phyloP scores from a whole-genome alignment of 2,888 invertebrate genomes.

The Nomada goodeniana region DNA sequence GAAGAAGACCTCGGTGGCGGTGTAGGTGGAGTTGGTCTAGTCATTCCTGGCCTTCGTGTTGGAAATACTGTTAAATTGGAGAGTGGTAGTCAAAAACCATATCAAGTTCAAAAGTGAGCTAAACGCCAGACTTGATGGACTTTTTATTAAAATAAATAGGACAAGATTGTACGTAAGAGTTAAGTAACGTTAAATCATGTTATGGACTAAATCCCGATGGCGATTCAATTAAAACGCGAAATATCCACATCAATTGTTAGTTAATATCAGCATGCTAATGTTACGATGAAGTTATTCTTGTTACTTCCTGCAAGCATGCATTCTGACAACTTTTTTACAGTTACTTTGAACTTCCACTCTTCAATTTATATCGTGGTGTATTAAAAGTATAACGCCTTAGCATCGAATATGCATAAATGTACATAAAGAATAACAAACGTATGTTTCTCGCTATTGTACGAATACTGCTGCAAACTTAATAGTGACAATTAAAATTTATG shows the following conservation, averaged over 20 bases:
- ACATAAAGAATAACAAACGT: neutral
- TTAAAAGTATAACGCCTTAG: no score
- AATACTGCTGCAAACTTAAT: neutral
- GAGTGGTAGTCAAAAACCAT: constrained; percentile 47
- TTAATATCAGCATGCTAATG: constrained; percentile 18
- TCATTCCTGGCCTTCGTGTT: constrained; percentile 37
- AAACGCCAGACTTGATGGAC: neutral
- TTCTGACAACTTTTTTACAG: neutral
- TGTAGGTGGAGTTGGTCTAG: constrained; percentile 69
- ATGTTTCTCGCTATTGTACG: neutral
- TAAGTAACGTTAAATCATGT: neutral
- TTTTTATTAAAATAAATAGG: no score
- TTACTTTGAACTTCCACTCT: constrained; percentile 43
- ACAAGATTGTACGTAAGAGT: no score
- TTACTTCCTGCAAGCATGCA: constrained; percentile 31
- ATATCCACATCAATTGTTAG: constrained; percentile 21
- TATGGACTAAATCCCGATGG: neutral
- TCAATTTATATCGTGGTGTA: constrained; percentile 35
- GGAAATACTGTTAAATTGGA: constrained; percentile 66
- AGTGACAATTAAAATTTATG: neutral
- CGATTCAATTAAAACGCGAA: neutral
- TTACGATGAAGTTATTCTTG: neutral
- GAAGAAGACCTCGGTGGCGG: constrained; percentile 78
- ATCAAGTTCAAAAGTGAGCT: neutral
- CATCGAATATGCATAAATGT: neutral